Evolutionary conservation across 2,113 vertebrate species (phyloP).

Genomic region (Corydoras sp.): DNA sequence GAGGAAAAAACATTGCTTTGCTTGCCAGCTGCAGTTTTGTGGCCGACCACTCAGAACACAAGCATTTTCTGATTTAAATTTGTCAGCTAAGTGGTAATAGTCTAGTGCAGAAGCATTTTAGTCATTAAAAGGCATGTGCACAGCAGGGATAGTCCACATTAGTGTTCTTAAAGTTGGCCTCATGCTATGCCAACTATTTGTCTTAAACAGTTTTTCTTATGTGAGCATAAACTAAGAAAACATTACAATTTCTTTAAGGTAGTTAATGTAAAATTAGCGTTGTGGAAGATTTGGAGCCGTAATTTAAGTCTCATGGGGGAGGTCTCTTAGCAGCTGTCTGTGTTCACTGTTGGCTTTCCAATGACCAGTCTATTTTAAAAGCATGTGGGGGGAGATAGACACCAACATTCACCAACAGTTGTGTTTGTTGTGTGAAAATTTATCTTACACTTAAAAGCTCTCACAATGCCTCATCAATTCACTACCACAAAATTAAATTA

Average conservation of each 20-base stretch:
- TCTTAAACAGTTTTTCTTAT: slow-evolving; percentile 25
- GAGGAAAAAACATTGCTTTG: slow-evolving; percentile 30
- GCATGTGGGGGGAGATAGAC: slow-evolving; percentile 29
- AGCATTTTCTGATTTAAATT: slow-evolving; percentile 47
- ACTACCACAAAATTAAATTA: too few relatives aligned
- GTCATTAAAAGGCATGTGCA: slow-evolving; percentile 40
- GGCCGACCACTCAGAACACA: slow-evolving; percentile 40
- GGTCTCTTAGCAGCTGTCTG: slow-evolving; percentile 35
- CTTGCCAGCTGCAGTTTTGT: slow-evolving; percentile 38
- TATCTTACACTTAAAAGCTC: background rate
- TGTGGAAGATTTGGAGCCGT: too few relatives aligned
- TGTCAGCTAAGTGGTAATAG: slow-evolving; percentile 38
- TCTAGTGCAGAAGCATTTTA: slow-evolving; percentile 27
- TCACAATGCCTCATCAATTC: background rate
- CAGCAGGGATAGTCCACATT: slow-evolving; percentile 34
- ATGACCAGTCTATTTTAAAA: slow-evolving; percentile 43
- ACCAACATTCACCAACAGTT: slow-evolving; percentile 25
- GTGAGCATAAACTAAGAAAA: background rate
- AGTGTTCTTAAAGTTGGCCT: slow-evolving; percentile 30
- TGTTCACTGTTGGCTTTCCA: slow-evolving; percentile 42
- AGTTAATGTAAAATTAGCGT: too few relatives aligned
- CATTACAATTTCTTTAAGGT: too few relatives aligned
- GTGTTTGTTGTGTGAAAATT: slow-evolving; percentile 3
- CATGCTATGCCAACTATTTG: slow-evolving; percentile 20
- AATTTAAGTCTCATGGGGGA: slow-evolving; percentile 10